Evolutionary conservation across 2,888 invertebrate genomes (phyloP).

Genomic region (Diadegma fenestrale): DNA sequence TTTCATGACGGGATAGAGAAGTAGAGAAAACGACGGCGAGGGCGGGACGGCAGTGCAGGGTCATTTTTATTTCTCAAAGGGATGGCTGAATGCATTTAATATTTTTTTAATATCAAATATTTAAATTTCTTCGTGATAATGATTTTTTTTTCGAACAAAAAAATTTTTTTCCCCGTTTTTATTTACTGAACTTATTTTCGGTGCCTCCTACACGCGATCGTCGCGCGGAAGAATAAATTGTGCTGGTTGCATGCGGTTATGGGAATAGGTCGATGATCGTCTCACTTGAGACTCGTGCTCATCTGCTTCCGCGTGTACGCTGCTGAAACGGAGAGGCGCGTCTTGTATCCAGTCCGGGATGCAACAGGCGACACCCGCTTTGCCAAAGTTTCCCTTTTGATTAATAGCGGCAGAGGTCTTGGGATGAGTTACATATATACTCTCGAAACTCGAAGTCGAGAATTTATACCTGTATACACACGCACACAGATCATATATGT

Average conservation of each 20-base stretch:
- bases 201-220: background rate
- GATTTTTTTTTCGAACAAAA: background rate
- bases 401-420: constrained; percentile 76
- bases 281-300: constrained; percentile 39
- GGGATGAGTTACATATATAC: constrained; percentile 58
- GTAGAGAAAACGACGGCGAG: too few species aligned
- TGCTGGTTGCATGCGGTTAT: constrained; percentile 3
- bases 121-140: background rate
- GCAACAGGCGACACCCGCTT: constrained; percentile 82
- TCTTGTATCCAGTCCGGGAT: constrained; percentile 68
- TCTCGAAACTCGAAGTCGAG: background rate
- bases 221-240: background rate
- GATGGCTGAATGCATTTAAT: background rate
- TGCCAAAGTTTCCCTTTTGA: constrained; percentile 80
- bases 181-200: background rate
- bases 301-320: constrained; percentile 76
- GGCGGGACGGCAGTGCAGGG: too few species aligned
- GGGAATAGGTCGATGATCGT: constrained; percentile 38
- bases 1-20: too few species aligned
- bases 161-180: background rate
- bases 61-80: too few species aligned
- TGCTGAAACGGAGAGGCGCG: constrained; percentile 42
- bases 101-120: background rate
- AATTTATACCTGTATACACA: background rate
- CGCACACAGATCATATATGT: background rate